A percentile compares a stretch with the other conserved stretches of the same genome.
Evolutionary conservation across 2,888 invertebrate genomes (phyloP).

Genomic region (Tachina grossa): DNA sequence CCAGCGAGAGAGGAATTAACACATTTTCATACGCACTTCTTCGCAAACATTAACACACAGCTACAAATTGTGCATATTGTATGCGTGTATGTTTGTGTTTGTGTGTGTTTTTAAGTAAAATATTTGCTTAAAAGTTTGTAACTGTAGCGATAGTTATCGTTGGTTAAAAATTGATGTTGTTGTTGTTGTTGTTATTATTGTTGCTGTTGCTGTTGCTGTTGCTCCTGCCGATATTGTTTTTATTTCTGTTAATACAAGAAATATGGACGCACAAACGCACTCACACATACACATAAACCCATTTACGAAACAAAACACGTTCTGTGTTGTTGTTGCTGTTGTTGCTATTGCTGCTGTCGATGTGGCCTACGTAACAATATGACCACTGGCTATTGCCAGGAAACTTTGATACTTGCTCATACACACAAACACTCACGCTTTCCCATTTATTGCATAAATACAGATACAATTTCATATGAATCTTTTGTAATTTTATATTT

Average conservation of each 20-base stretch:
- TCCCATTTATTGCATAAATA: constrained; percentile 6
- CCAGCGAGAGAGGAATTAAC: neutral
- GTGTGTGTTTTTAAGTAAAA: constrained; percentile 5
- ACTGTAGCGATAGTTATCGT: constrained; percentile 55
- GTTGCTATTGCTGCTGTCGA: constrained; percentile 46
- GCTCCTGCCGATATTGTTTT: constrained; percentile 6
- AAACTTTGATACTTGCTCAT: constrained; percentile 38
- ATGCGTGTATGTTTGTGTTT: neutral
- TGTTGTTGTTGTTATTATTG: constrained; percentile 22
- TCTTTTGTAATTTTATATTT: constrained; percentile 46
- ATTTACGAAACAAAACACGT: constrained; percentile 46
- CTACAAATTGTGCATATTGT: constrained; percentile 1
- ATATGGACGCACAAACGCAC: constrained; percentile 11
- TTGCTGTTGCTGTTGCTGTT: constrained; percentile 25
- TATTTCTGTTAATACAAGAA: constrained; percentile 18
- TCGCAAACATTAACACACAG: neutral
- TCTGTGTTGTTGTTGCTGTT: constrained; percentile 33
- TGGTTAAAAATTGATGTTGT: constrained; percentile 38
- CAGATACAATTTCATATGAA: neutral
- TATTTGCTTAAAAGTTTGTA: constrained; percentile 48
- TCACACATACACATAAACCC: constrained; percentile 5
- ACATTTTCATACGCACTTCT: constrained; percentile 12
- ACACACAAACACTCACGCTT: neutral
- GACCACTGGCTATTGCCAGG: constrained; percentile 59
- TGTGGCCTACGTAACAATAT: constrained; percentile 67